A percentile compares a stretch with the other conserved stretches of the same genome.
Evolutionary conservation across 2,797 vertebrate genomes (phyloP).

Genomic region (Masticophis lateralis): DNA sequence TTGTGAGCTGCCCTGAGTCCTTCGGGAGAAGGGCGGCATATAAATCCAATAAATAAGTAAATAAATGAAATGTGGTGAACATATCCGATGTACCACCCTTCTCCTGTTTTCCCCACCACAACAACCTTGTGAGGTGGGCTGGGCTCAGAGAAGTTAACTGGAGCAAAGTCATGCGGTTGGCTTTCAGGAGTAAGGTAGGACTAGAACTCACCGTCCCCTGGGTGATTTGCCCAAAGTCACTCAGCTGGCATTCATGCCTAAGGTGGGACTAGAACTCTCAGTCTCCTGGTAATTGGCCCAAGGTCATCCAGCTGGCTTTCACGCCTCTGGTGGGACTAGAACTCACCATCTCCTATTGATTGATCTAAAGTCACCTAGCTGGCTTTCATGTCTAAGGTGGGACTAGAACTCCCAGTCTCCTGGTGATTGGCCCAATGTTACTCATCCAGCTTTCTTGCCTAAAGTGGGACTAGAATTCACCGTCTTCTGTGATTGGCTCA

Average conservation of each 20-base stretch:
- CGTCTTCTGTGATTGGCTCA: not conserved
- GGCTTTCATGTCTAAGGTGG: not conserved
- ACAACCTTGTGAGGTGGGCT: not conserved
- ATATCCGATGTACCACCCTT: not conserved
- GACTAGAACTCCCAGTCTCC: not conserved
- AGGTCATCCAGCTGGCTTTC: not conserved
- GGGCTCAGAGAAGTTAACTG: not conserved
- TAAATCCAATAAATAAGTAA: too few species aligned
- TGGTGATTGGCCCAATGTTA: not conserved
- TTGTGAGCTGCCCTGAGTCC: too few species aligned
- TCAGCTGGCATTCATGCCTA: not conserved
- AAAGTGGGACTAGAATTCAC: not conserved
- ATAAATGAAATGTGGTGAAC: not conserved
- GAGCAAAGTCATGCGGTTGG: not conserved
- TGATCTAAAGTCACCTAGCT: not conserved
- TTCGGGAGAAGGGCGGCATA: too few species aligned
- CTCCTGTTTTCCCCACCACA: not conserved
- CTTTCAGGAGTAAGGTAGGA: accelerated
- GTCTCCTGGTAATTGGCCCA: not conserved
- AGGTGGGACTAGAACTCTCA: not conserved
- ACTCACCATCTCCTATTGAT: not conserved
- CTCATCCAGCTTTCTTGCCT: not conserved
- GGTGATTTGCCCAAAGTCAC: not conserved
- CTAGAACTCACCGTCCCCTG: not conserved
- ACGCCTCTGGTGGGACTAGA: not conserved